Evolutionary conservation across 2,888 invertebrate species (phyloP).

Genomic region (Cerastis leucographa): DNA sequence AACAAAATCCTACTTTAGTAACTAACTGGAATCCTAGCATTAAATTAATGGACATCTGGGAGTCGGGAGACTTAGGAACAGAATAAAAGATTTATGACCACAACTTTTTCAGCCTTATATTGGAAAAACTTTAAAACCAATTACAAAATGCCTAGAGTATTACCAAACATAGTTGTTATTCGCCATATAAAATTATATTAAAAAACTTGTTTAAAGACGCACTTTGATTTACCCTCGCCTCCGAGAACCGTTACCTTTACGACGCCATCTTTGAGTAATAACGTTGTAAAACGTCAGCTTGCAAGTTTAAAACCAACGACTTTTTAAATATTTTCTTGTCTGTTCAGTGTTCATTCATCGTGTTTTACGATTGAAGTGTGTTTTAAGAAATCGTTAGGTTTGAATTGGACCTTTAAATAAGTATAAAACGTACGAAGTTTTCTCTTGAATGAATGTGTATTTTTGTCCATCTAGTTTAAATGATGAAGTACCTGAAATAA

Average conservation of each 20-base stretch:
- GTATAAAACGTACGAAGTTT: conserved; percentile 11
- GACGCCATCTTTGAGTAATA: conserved; percentile 53
- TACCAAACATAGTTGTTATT: conserved; percentile 1
- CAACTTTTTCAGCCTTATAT: conserved; percentile 8
- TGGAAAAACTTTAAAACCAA: conserved; percentile 23
- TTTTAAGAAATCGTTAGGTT: conserved; percentile 34
- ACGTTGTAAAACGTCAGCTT: conserved; percentile 61
- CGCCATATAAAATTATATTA: conserved; percentile 43
- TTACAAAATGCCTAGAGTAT: conserved; percentile 11
- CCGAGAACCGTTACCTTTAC: conserved; percentile 57
- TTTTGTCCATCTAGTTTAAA: not conserved
- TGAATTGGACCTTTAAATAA: not conserved
- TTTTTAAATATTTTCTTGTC: conserved; percentile 61
- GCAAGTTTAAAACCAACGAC: conserved; percentile 50
- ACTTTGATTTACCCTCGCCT: conserved; percentile 43
- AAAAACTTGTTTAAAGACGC: conserved; percentile 51
- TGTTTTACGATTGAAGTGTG: conserved; percentile 48
- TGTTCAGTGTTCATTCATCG: conserved; percentile 32
- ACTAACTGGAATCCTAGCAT: not conserved
- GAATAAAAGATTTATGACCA: not conserved
- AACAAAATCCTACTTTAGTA: not conserved
- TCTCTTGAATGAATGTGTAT: not conserved
- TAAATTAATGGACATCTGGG: not conserved
- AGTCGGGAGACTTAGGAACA: not conserved
- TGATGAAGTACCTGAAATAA: not conserved